Evolutionary conservation across 2,888 invertebrate species (phyloP), one percentile per base, ranked within the genome.

Genomic region (Ochropleura leucogaster): DNA sequence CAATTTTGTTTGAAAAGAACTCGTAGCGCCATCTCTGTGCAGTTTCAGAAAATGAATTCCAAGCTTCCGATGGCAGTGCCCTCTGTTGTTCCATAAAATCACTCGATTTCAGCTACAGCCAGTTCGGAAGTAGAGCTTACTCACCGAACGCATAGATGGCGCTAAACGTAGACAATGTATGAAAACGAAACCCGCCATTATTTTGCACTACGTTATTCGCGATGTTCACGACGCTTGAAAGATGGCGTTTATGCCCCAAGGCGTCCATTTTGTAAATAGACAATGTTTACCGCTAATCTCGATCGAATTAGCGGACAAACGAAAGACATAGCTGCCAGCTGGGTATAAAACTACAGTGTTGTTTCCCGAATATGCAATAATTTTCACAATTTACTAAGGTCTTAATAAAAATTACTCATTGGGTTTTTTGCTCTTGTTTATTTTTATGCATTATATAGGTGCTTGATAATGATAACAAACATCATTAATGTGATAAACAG

Each of bases 181-280:
- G n/a, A 57, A 72, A 53, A 69, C n/a, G 40, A 73, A 73, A 68
- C 57, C 63, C 68, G 72, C 71, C 68, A 62, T 68, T 49, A 59
- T 65, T 72, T 78, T 77, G 67, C 74, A 78, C 14, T n/a, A 62
- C 71, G 68, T 55, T 79, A 65, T 71, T 81, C 74, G 65, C 86
- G 81, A 81, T 86, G 77, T 86, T 86, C 85, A 85, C 67, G 47
- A 40, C 76, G 59, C 72, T 84, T 75, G 57, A 74, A 77, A 87
- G 87, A 87, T 85, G 87, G 88, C 85, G 85, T 77, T 80, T 76
- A n/a, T 40, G 10, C 57, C 6, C 59, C 44, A 16, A 70, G 76
- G 78, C 85, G 57, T 85, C 85, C 87, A 87, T 87, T 85, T 86
- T 87, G 86, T 86, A 83, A 84, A 85, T 84, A 84, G 66, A 76